Conservation (phyloP, 1,140 invertebrate species). For the Bicyclus anynana region DNA sequence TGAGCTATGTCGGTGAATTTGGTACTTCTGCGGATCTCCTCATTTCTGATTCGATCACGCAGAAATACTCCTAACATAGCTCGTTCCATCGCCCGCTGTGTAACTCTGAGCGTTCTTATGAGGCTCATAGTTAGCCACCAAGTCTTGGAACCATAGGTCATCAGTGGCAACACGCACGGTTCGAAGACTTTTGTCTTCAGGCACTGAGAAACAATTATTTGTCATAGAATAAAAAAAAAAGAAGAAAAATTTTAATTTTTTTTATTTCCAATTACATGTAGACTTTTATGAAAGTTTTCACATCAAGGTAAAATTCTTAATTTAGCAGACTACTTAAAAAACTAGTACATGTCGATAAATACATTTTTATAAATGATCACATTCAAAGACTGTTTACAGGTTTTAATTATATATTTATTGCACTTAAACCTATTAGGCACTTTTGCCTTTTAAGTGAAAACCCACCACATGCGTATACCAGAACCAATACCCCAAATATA, state of each 20-base stretch:
- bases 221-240: neutral
- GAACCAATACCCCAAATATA: slow-evolving; percentile 48
- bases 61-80: too few species aligned
- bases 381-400: slow-evolving; percentile 51
- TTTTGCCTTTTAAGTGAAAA: slow-evolving; percentile 54
- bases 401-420: slow-evolving; percentile 29
- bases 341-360: slow-evolving; percentile 46
- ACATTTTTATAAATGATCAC: slow-evolving; percentile 67
- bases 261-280: slow-evolving; percentile 59
- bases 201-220: too few species aligned
- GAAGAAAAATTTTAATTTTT: slow-evolving; percentile 36
- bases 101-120: too few species aligned
- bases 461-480: slow-evolving; percentile 71
- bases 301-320: slow-evolving; percentile 51
- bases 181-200: too few species aligned
- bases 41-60: too few species aligned
- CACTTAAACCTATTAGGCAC: slow-evolving; percentile 59
- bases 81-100: too few species aligned
- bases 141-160: too few species aligned
- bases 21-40: too few species aligned
- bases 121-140: too few species aligned
- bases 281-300: slow-evolving; percentile 57
- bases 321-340: slow-evolving; percentile 31
- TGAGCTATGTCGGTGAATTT: too few species aligned
- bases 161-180: too few species aligned